These are phyloP conservation scores for Cercocebus atys DNA, from an alignment of 2,113 vertebrate genomes.

Conservation along the genomic window DNA sequence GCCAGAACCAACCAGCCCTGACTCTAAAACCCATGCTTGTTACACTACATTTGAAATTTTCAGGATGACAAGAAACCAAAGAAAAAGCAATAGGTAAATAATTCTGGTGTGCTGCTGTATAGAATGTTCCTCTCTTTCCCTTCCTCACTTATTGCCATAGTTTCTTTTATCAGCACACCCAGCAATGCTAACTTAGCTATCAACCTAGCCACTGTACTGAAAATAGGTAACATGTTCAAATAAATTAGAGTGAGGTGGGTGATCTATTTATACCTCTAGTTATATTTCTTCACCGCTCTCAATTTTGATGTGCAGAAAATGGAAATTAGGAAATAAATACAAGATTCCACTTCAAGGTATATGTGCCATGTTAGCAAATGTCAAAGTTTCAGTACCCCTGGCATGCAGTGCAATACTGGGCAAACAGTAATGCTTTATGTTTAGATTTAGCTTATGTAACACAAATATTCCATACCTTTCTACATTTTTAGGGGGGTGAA, in stretches of 20 bases:
- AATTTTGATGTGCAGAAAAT: neutral
- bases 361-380: rapidly evolving
- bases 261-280: neutral
- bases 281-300: neutral
- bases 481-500: neutral
- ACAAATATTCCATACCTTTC: neutral
- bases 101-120: neutral
- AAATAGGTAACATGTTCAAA: conserved; percentile 35
- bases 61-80: neutral
- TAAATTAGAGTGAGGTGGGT: neutral
- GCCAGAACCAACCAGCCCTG: neutral
- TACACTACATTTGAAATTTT: neutral
- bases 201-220: neutral
- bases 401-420: neutral
- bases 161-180: neutral
- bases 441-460: neutral
- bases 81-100: neutral
- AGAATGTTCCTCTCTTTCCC: neutral
- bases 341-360: neutral
- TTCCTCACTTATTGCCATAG: neutral
- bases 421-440: neutral
- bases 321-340: neutral
- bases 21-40: neutral
- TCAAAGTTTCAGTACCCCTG: neutral
- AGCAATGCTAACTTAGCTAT: neutral